These are phyloP conservation scores for Chlorops oryzae DNA, from an alignment of 1,140 invertebrate genomes.

Conservation along the genomic window DNA sequence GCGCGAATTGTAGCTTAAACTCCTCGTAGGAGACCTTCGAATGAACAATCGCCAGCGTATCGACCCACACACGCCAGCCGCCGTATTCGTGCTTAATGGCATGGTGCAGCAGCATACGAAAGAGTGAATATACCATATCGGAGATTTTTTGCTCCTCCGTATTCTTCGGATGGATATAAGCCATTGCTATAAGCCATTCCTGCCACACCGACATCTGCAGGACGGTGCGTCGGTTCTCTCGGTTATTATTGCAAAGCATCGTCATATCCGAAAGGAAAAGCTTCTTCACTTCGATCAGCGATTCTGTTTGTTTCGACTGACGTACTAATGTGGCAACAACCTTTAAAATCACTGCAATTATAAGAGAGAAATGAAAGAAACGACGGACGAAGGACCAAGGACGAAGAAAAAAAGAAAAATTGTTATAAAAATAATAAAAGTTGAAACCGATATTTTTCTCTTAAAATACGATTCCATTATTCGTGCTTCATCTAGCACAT, in stretches of 20 bases:
- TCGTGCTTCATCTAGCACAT: too few relatives aligned
- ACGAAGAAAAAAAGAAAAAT: not conserved
- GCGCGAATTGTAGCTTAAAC: conserved; percentile 89
- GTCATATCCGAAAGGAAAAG: conserved; percentile 97
- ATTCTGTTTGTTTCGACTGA: conserved; percentile 90
- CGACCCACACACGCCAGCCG: conserved; percentile 99
- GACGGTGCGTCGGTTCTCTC: conserved; percentile 93
- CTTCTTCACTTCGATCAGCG: conserved; percentile 89
- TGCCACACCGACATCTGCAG: conserved; percentile 99
- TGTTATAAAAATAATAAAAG: too few relatives aligned
- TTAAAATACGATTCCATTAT: too few relatives aligned
- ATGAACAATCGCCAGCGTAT: conserved; percentile 97
- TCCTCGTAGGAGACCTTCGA: conserved; percentile 98
- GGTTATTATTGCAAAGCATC: conserved; percentile 90
- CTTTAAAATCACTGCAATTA: conserved; percentile 89
- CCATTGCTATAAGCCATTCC: conserved; percentile 98
- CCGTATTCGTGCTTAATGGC: conserved; percentile 99
- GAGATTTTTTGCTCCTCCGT: conserved; percentile 93
- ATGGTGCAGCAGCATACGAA: conserved; percentile 95
- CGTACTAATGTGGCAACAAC: conserved; percentile 94
- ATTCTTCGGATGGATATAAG: conserved; percentile 94
- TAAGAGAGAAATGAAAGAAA: conserved; percentile 16
- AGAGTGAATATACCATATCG: conserved; percentile 96
- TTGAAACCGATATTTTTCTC: not conserved
- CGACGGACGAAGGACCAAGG: not conserved